A percentile compares a stretch with the other conserved stretches of the same genome.
Evolutionary conservation across 2,888 invertebrate genomes (phyloP).

Genomic region (Drosophila cracens): DNA sequence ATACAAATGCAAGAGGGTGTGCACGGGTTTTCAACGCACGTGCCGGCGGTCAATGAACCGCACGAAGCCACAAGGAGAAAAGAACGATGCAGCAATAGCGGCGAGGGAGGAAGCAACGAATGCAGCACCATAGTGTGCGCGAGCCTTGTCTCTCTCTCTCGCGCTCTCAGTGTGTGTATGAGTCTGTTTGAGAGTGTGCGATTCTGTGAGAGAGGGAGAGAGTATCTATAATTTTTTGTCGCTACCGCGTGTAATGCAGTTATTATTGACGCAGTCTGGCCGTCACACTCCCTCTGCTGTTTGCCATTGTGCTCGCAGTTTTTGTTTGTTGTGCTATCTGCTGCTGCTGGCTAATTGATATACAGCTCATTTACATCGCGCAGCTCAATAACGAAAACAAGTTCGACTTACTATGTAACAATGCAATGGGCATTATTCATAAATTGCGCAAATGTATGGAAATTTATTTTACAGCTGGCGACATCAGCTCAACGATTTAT

Average conservation of each 20-base stretch:
- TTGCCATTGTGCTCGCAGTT: slow-evolving; percentile 4
- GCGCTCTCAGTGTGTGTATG: background rate
- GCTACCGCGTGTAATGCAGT: slow-evolving; percentile 71
- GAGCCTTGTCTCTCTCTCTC: slow-evolving; percentile 12
- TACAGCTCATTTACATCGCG: slow-evolving; percentile 21
- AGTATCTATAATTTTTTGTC: slow-evolving; percentile 30
- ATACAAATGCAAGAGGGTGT: slow-evolving; percentile 68
- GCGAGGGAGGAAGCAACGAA: slow-evolving; percentile 32
- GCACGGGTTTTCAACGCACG: slow-evolving; percentile 77
- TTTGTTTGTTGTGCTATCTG: slow-evolving; percentile 26
- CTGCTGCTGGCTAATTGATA: slow-evolving; percentile 41
- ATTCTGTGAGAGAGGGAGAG: slow-evolving; percentile 4
- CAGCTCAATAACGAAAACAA: slow-evolving; percentile 9
- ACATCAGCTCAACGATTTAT: slow-evolving; percentile 36
- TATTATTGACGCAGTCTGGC: slow-evolving; percentile 80
- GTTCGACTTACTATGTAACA: slow-evolving; percentile 9
- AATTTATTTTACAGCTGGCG: slow-evolving; percentile 38
- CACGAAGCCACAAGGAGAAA: slow-evolving; percentile 28
- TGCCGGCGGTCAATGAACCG: slow-evolving; percentile 81
- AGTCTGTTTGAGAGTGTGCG: background rate
- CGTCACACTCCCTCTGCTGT: slow-evolving; percentile 37
- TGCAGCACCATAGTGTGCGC: slow-evolving; percentile 31
- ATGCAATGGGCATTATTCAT: slow-evolving; percentile 15
- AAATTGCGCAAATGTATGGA: slow-evolving; percentile 35
- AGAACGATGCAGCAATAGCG: background rate